Conservation (phyloP, 1,140 invertebrate species). For the Diplogasteroides magnus region DNA sequence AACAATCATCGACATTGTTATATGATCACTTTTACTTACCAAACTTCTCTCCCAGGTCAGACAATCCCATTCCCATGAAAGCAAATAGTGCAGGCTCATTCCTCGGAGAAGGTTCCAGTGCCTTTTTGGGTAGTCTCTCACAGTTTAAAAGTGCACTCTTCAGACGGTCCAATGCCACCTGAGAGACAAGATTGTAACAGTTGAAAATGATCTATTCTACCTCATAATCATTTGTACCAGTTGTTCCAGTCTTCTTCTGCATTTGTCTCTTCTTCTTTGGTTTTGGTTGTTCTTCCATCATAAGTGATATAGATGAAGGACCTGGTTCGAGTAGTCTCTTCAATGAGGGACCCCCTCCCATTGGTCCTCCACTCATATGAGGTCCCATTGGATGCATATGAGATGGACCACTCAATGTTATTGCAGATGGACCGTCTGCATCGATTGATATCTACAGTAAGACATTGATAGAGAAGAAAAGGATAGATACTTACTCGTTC, state of each 20-base stretch:
- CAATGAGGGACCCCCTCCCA: neutral
- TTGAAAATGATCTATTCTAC: too few species aligned
- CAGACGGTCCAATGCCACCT: too few species aligned
- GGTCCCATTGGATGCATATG: too few species aligned
- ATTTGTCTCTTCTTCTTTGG: conserved; percentile 11
- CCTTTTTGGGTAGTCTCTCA: neutral
- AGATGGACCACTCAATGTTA: too few species aligned
- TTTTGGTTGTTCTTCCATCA: conserved; percentile 9
- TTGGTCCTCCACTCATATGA: too few species aligned
- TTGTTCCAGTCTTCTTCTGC: conserved; percentile 10
- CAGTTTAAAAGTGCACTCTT: neutral
- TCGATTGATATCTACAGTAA: too few species aligned
- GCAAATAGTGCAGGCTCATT: neutral
- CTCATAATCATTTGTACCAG: neutral
- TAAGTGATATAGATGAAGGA: too few species aligned
- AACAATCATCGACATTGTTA: neutral
- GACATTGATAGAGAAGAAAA: too few species aligned
- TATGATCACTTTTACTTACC: too few species aligned
- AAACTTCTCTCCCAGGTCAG: neutral
- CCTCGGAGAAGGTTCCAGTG: conserved; percentile 9
- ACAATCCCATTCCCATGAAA: neutral
- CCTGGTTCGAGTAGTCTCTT: neutral
- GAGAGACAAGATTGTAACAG: too few species aligned
- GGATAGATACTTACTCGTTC: neutral
- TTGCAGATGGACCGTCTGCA: too few species aligned